Conservation (phyloP, 2,797 vertebrate species). For the Microhierax caerulescens region DNA sequence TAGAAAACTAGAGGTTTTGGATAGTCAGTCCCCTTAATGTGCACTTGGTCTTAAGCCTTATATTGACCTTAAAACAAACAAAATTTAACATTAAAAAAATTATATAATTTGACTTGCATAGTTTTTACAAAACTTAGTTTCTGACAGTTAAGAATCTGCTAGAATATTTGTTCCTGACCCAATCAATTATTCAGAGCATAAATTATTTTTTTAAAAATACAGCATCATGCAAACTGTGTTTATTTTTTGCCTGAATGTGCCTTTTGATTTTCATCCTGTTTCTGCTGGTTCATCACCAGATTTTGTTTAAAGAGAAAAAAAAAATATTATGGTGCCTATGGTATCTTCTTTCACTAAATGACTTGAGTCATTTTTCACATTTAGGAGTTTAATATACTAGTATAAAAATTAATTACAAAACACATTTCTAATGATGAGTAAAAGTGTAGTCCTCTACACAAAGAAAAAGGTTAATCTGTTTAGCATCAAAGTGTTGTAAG, state of each 20-base stretch:
- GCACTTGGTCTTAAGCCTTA: constrained; percentile 29
- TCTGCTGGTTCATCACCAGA: constrained; percentile 54
- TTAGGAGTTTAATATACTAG: constrained; percentile 20
- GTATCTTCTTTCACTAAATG: constrained; percentile 55
- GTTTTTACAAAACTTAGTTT: neutral
- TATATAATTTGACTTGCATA: neutral
- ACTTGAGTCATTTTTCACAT: constrained; percentile 45
- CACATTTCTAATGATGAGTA: neutral
- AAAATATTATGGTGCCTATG: constrained; percentile 69
- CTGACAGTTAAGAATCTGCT: neutral
- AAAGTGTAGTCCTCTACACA: constrained; percentile 22
- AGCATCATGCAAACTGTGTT: constrained; percentile 17
- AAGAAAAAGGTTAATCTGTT: neutral
- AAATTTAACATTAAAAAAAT: neutral
- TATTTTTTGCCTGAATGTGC: constrained; percentile 73
- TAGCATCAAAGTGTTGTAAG: neutral
- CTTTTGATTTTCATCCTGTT: constrained; percentile 73
- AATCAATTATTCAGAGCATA: neutral
- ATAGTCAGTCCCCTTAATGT: constrained; percentile 5
- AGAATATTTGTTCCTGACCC: neutral
- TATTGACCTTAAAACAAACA: neutral
- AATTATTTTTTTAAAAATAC: constrained; percentile 17
- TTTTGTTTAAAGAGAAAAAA: constrained; percentile 20
- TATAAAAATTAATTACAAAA: constrained; percentile 32
- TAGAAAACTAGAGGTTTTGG: neutral